Evolutionary conservation across 2,113 vertebrate species (phyloP), one percentile per base, ranked within the genome.

Genomic region (Electrona antarctica): DNA sequence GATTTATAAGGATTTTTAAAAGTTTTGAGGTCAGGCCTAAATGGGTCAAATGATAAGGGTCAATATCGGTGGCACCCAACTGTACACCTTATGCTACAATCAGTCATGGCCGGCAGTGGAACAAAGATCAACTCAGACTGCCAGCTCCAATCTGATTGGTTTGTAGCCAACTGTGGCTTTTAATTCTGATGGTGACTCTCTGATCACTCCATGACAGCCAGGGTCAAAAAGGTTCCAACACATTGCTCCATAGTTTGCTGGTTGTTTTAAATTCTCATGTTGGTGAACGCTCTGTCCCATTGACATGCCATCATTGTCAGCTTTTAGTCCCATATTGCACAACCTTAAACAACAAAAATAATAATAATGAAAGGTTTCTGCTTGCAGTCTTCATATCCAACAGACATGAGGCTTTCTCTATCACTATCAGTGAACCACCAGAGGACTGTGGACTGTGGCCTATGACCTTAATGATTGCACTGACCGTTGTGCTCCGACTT

Each of bases 81-180:
- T n/a, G n/a, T n/a, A n/a, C 33, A 3, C 33, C 33, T 41, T 21
- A 21, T 21, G 21, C 21, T 21, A 21, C 21, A 21, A 21, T 21
- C 21, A 6, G 33, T 41, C 33, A 41, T 41, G 33, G 33, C 33
- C 33, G 33, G 33, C 66, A 82, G 4, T 72, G 66, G 62, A 68
- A 71, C 60, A 74, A 64, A 63, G 50, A 79, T 60, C 33, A 33
- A 71, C 78, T 76, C 56, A 21, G 62, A 56, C 74, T 60, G 60
- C 33, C 45, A 54, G 71, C 65, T 70, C 60, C n/a, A 66, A 52
- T 63, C 68, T 64, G 79, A 68, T 63, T 62, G 60, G 60, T 47
- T 62, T 14, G 46, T 14, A 62, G 68, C 73, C 65, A 83, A 47
- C 62, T 77, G 77, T 79, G 68, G 74, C 72, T 69, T 41, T 41